Conservation (phyloP, 2,113 vertebrate species). For the Neotoma lepida region DNA sequence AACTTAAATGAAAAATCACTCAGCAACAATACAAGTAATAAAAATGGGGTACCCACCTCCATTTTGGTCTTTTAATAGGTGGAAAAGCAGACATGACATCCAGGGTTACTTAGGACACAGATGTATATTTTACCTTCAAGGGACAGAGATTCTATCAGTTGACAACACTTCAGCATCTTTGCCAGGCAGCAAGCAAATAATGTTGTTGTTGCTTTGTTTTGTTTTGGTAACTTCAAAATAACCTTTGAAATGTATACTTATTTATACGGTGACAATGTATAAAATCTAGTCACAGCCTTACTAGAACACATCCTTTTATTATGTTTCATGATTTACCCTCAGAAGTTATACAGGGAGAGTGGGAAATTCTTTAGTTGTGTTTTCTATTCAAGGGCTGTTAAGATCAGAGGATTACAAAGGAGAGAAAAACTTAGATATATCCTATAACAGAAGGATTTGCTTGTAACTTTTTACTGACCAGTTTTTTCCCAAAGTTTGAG, state of each 20-base stretch:
- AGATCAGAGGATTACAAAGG: background rate
- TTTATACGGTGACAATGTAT: background rate
- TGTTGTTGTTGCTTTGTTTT: background rate
- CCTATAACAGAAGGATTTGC: background rate
- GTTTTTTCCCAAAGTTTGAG: background rate
- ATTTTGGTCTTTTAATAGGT: background rate
- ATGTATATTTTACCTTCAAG: background rate
- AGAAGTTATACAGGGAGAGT: background rate
- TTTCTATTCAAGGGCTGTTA: background rate
- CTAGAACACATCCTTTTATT: background rate
- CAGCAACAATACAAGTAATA: constrained; percentile 3
- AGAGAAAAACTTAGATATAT: background rate
- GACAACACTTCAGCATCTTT: background rate
- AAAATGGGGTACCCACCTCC: background rate
- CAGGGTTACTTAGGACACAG: background rate
- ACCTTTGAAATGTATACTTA: background rate
- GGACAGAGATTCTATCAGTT: background rate
- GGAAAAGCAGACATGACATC: background rate
- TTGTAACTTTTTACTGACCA: background rate
- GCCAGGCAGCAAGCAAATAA: background rate
- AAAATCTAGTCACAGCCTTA: background rate
- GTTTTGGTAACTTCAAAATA: background rate
- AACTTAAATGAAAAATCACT: background rate
- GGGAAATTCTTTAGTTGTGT: background rate
- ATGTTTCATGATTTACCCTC: background rate